Percentiles rank a stretch among this genome's conserved stretches.
phyloP scores from a whole-genome alignment of 2,888 invertebrate species.

The Phorcus lineatus region DNA sequence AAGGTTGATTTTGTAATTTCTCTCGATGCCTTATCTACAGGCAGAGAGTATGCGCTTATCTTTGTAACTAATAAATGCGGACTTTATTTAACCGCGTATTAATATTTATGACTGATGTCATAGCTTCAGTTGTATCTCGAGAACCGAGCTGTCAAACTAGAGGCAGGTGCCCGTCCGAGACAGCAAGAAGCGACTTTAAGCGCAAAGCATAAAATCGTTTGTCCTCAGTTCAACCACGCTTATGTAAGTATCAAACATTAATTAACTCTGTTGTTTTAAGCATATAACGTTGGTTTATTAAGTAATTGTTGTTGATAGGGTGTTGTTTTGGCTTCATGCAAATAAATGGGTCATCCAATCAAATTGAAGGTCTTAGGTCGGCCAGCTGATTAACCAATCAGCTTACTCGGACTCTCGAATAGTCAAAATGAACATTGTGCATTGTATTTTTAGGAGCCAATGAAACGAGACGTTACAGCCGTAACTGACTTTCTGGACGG shows the following conservation, averaged over 20 bases:
- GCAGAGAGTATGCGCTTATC: no score
- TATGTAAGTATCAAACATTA: no score
- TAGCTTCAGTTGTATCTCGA: conserved; percentile 6
- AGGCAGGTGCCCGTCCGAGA: conserved; percentile 36
- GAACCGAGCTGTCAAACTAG: conserved; percentile 32
- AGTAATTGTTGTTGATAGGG: background rate
- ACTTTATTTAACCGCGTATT: background rate
- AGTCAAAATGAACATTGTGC: background rate
- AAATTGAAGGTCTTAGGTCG: background rate
- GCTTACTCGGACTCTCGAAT: background rate
- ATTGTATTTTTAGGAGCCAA: conserved; percentile 4
- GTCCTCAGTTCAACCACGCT: no score
- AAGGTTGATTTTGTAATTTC: no score
- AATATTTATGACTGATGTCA: background rate
- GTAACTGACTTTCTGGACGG: conserved; percentile 9
- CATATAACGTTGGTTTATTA: background rate
- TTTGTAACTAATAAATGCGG: no score
- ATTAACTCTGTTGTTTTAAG: no score
- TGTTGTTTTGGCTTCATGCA: conserved; percentile 7
- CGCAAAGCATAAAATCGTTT: no score
- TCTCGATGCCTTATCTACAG: no score
- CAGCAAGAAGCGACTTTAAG: background rate
- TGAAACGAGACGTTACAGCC: background rate
- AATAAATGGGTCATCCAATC: background rate
- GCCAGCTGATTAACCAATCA: background rate